Evolutionary conservation across 2,888 invertebrate species (phyloP).

Genomic region (Leucophora obtusa): DNA sequence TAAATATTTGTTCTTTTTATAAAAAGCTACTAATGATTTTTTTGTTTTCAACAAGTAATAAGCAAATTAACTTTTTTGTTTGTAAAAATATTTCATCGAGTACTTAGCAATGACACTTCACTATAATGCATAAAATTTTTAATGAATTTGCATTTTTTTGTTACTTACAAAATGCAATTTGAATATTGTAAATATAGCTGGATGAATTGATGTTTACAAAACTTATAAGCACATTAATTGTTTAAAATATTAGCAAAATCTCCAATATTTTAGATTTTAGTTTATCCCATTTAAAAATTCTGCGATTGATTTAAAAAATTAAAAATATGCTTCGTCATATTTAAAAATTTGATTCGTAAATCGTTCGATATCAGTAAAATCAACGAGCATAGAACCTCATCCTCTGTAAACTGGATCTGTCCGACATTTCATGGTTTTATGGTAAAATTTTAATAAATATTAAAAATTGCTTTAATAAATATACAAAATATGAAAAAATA

Average conservation of each 20-base stretch:
- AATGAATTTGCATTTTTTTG: slow-evolving; percentile 49
- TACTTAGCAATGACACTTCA: slow-evolving; percentile 53
- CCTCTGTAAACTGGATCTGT: too few relatives aligned
- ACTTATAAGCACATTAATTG: background rate
- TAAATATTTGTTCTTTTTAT: background rate
- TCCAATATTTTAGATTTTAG: too few relatives aligned
- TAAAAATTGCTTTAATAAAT: too few relatives aligned
- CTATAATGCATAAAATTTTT: slow-evolving; percentile 23
- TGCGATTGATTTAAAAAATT: too few relatives aligned
- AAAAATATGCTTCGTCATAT: too few relatives aligned
- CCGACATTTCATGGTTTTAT: too few relatives aligned
- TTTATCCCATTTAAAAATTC: too few relatives aligned
- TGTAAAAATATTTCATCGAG: background rate
- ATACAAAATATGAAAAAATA: too few relatives aligned
- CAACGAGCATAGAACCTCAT: too few relatives aligned
- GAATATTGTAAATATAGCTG: background rate
- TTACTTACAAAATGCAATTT: background rate
- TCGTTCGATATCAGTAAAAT: too few relatives aligned
- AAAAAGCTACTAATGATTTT: slow-evolving; percentile 1
- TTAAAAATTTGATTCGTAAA: too few relatives aligned
- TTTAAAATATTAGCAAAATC: background rate
- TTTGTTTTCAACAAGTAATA: background rate
- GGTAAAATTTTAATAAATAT: too few relatives aligned
- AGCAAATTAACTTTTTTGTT: background rate
- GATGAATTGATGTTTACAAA: background rate